These are phyloP conservation scores for Basileuterus tristriatus DNA, from an alignment of 2,797 vertebrate species.

Conservation along the genomic window DNA sequence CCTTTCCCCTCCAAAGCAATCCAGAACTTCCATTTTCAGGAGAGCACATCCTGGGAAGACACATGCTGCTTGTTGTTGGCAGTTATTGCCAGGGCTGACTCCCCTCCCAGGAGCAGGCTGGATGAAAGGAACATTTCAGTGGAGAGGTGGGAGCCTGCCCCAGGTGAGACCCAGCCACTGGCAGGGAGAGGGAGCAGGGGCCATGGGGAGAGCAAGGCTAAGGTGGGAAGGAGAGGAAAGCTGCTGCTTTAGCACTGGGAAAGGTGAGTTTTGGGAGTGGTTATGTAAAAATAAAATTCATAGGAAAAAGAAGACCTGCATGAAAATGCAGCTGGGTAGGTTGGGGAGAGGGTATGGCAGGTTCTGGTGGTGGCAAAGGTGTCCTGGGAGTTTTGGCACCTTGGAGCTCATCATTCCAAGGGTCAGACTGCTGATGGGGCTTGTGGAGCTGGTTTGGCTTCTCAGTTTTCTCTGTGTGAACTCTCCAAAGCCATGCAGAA, in stretches of 20 bases:
- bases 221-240: neutral
- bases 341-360: neutral
- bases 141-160: neutral
- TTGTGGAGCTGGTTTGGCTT: neutral
- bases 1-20: neutral
- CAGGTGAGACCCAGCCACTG: neutral
- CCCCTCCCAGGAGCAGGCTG: neutral
- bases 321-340: neutral
- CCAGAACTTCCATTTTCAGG: neutral
- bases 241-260: neutral
- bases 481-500: neutral
- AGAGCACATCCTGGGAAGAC: neutral
- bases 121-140: neutral
- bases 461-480: neutral
- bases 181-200: neutral
- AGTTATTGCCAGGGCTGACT: neutral
- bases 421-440: neutral
- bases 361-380: neutral
- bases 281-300: neutral
- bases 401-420: neutral
- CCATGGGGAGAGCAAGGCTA: accelerated
- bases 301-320: neutral
- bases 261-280: neutral
- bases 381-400: neutral
- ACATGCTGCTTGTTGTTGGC: neutral